phyloP scores from a whole-genome alignment of 2,797 vertebrate genomes.

The Trachurus trachurus region DNA sequence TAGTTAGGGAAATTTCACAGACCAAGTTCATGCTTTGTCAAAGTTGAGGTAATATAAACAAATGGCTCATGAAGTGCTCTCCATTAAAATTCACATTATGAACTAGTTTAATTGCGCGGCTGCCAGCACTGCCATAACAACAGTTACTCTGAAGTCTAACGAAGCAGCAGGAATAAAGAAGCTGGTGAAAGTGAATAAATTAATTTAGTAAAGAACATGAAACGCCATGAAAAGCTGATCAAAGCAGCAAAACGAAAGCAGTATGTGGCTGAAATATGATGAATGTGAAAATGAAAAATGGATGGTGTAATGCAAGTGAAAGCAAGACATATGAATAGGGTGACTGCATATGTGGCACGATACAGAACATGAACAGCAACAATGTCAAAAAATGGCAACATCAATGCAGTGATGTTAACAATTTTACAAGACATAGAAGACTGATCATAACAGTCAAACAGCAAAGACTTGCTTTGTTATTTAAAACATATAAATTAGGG shows the following conservation, averaged over 20 bases:
- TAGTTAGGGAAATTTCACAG: constrained; percentile 47
- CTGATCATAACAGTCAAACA: not conserved
- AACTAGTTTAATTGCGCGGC: constrained; percentile 43
- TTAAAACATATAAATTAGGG: not conserved
- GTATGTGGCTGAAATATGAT: not conserved
- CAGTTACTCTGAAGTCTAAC: constrained; percentile 37
- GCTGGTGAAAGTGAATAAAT: constrained; percentile 19
- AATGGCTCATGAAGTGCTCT: constrained; percentile 69
- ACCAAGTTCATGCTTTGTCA: constrained; percentile 65
- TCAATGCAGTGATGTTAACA: not conserved
- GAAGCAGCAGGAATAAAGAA: constrained; percentile 42
- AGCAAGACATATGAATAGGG: not conserved
- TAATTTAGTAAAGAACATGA: constrained; percentile 15
- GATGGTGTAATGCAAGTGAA: not conserved
- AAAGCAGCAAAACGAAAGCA: constrained; percentile 8
- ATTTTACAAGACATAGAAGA: not conserved
- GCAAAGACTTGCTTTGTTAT: not conserved
- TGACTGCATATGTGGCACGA: no score
- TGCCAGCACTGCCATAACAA: constrained; percentile 34
- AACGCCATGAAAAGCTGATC: constrained; percentile 9
- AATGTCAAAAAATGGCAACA: not conserved
- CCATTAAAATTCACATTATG: constrained; percentile 57
- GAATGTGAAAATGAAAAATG: constrained; percentile 12
- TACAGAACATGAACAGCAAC: not conserved
- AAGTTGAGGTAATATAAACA: constrained; percentile 73